phyloP scores from a whole-genome alignment of 2,797 vertebrate genomes.

The Rousettus madagascariensis region DNA sequence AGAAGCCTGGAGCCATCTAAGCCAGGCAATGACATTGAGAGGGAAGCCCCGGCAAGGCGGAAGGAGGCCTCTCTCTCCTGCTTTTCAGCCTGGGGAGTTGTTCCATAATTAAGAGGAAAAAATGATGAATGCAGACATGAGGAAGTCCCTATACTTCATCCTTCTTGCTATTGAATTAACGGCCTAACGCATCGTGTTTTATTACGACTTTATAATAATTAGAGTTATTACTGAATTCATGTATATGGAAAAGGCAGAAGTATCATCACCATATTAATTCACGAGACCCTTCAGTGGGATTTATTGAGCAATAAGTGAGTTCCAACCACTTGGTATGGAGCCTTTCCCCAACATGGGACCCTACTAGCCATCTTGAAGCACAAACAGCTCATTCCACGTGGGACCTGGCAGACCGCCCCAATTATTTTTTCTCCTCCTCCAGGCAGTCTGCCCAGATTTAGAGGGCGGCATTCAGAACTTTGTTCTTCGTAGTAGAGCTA shows the following conservation, averaged over 20 bases:
- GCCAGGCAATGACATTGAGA: background rate
- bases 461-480: background rate
- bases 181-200: slow-evolving; percentile 82
- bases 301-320: slow-evolving; percentile 74
- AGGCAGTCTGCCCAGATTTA: slow-evolving; percentile 32
- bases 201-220: slow-evolving; percentile 86
- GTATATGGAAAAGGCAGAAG: slow-evolving; percentile 82
- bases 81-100: background rate
- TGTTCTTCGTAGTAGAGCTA: background rate
- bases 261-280: slow-evolving; percentile 80
- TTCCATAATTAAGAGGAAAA: background rate
- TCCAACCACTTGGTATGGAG: slow-evolving; percentile 59
- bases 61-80: background rate
- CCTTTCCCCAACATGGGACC: background rate
- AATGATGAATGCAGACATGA: slow-evolving; percentile 16
- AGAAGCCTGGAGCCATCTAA: background rate
- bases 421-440: background rate
- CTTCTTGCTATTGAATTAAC: slow-evolving; percentile 81
- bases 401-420: background rate
- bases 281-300: slow-evolving; percentile 67
- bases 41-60: background rate
- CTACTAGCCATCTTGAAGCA: background rate
- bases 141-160: slow-evolving; percentile 78
- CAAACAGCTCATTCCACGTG: background rate
- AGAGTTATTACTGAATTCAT: slow-evolving; percentile 83